Conservation (phyloP, 2,113 vertebrate genomes). For the Plecotus auritus region DNA sequence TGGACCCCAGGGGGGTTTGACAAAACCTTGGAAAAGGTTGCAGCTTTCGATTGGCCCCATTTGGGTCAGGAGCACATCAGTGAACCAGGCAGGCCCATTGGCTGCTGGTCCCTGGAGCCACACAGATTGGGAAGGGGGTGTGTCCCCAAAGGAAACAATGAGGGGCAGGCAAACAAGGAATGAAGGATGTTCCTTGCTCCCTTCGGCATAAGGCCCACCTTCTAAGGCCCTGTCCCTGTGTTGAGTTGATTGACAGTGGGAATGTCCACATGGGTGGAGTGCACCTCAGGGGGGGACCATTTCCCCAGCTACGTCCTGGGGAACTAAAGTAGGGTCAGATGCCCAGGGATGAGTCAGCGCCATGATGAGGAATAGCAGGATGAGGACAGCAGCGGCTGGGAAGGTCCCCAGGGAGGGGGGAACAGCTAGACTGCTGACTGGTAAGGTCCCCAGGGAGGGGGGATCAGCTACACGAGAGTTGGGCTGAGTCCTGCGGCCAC, state of each 20-base stretch:
- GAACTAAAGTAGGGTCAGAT: neutral
- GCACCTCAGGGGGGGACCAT: no score
- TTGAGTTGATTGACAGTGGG: neutral
- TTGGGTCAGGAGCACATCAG: neutral
- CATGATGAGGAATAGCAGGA: neutral
- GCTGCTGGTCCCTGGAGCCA: neutral
- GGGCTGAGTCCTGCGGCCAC: neutral
- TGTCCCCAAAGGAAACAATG: neutral
- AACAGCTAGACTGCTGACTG: no score
- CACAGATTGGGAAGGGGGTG: accelerated
- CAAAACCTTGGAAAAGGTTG: neutral
- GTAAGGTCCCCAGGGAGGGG: no score
- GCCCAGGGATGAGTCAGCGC: neutral
- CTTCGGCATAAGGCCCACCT: neutral
- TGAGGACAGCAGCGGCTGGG: accelerated
- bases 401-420: neutral
- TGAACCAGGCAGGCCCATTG: neutral
- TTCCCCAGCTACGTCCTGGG: neutral
- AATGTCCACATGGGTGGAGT: neutral
- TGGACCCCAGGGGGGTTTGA: neutral
- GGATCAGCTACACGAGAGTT: neutral
- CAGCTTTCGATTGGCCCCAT: neutral
- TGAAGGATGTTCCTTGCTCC: neutral
- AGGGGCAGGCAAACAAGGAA: neutral
- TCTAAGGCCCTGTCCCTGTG: neutral